phyloP scores from a whole-genome alignment of 2,888 invertebrate genomes.

The Agonum fuliginosum region DNA sequence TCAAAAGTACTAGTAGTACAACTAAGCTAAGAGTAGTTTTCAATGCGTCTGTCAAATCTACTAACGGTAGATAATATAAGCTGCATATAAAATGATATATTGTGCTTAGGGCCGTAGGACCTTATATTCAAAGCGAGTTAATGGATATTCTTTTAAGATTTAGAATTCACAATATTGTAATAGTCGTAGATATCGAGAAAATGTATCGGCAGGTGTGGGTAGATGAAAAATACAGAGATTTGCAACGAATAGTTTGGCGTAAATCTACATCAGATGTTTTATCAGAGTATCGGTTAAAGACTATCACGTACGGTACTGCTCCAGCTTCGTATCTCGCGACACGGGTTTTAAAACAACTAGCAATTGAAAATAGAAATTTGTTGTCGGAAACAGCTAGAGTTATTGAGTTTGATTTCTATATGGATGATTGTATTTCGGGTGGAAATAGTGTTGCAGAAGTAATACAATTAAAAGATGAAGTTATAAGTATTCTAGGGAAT shows the following conservation, averaged over 20 bases:
- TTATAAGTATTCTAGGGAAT: background rate
- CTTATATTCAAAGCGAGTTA: slow-evolving; percentile 63
- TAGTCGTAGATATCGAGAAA: slow-evolving; percentile 64
- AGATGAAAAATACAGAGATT: slow-evolving; percentile 47
- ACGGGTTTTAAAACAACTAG: slow-evolving; percentile 52
- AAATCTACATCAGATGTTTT: background rate
- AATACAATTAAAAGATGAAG: background rate
- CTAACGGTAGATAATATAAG: slow-evolving; percentile 60
- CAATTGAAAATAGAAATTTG: background rate
- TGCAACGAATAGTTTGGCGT: slow-evolving; percentile 24
- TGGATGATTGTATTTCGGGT: slow-evolving; percentile 49
- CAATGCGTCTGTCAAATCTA: slow-evolving; percentile 42
- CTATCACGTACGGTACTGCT: slow-evolving; percentile 20
- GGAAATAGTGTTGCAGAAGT: background rate
- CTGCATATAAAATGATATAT: slow-evolving; percentile 64
- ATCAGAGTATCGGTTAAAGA: background rate
- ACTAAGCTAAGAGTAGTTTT: slow-evolving; percentile 60
- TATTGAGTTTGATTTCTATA: slow-evolving; percentile 16
- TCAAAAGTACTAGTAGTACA: slow-evolving; percentile 61
- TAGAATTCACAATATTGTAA: slow-evolving; percentile 56
- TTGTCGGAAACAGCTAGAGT: background rate
- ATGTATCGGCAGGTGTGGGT: slow-evolving; percentile 64
- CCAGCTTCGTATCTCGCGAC: slow-evolving; percentile 2
- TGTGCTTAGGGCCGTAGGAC: slow-evolving; percentile 64
- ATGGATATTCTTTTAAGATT: slow-evolving; percentile 52